Conservation (phyloP, 2,113 vertebrate species). For the Poeciliopsis occidentalis region DNA sequence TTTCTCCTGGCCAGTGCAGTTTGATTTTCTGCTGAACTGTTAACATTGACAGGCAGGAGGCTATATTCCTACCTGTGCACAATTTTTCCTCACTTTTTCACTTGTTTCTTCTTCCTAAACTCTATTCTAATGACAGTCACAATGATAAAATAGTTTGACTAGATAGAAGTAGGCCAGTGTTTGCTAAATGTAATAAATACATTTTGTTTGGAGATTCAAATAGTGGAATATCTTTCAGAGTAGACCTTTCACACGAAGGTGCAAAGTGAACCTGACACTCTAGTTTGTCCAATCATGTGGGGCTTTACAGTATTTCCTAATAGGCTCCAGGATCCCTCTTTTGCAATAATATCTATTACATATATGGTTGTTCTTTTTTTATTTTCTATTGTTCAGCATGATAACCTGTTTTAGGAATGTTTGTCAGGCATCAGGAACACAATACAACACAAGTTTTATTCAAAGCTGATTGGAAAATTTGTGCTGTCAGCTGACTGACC, state of each 20-base stretch:
- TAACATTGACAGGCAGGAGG: constrained; percentile 39
- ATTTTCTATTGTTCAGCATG: background rate
- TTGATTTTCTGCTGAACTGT: constrained; percentile 44
- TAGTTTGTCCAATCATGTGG: constrained; percentile 16
- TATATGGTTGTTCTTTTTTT: background rate
- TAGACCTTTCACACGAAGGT: constrained; percentile 3
- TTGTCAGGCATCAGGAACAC: background rate
- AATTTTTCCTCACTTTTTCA: constrained; percentile 18
- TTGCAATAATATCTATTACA: constrained; percentile 10
- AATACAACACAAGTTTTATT: background rate
- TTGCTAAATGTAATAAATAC: too few species aligned
- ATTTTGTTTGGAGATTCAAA: background rate
- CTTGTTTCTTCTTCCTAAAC: background rate
- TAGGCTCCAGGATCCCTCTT: constrained; percentile 19
- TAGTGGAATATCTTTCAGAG: constrained; percentile 3
- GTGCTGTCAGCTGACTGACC: constrained; percentile 15
- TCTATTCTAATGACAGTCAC: background rate
- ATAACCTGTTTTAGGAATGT: background rate
- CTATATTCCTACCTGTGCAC: constrained; percentile 44
- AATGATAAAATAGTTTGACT: background rate
- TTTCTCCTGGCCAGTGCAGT: constrained; percentile 44
- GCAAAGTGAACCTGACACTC: background rate
- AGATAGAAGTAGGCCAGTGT: background rate
- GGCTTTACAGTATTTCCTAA: constrained; percentile 12
- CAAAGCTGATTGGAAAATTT: background rate